Evolutionary conservation across 2,888 invertebrate genomes (phyloP), one percentile per base, ranked within the genome.

Genomic region (Diabrotica balteata): DNA sequence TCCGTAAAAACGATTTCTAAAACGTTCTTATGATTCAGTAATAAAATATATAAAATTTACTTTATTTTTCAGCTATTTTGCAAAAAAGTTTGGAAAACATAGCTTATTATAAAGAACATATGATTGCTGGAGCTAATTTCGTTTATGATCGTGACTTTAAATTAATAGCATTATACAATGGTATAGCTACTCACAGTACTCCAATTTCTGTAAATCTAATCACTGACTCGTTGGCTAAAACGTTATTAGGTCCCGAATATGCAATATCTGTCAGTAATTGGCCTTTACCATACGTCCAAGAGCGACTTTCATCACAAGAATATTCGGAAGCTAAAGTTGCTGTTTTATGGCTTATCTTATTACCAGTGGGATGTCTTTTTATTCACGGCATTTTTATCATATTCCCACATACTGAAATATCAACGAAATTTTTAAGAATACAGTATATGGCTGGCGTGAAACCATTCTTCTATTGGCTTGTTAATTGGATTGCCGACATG

Each of bases 371-470:
- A 79, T 75, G 72, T 10, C 76, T 87, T 8, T 79, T 87, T 42
- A 81, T 88, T n/a, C 76, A 84, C 17, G 83, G 86, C 0, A 85
- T 88, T 73, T 88, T 88, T 69, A 84, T 89, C 2, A 81, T 88
- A 0, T 87, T 92, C 65, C 90, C 91, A 5, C 87, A 89, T 72
- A 84, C 84, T 63, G 93, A 94, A 82, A 86, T 88, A 8, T 79
- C 81, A 7, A 85, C 86, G 1, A 89, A 89, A 60, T 86, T 92
- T 47, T 89, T 91, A 43, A 90, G 89, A 75, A 80, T 92, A 49
- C 92, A 93, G 83, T 81, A 88, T 42, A 89, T 91, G 89, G 86
- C 89, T 0, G 90, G 92, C 5, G 87, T 91, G 43, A 84, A 88
- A 0, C 84, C 88, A 0, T 75, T 81, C 9, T 82, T 86, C 8